Conservation (phyloP, 2,113 vertebrate species). For the Anseranas semipalmata region DNA sequence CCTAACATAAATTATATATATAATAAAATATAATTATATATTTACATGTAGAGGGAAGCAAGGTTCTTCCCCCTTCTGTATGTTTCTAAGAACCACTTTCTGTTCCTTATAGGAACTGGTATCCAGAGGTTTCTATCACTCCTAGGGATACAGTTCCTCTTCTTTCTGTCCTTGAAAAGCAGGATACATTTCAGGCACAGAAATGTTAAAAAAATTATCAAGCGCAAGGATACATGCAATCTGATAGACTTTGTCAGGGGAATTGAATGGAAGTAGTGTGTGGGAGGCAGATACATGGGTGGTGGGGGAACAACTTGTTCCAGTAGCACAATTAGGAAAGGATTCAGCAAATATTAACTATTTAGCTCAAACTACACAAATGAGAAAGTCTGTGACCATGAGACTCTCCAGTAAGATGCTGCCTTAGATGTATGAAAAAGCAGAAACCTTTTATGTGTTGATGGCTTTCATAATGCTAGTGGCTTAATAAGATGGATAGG, state of each 20-base stretch:
- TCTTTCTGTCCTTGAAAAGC: neutral
- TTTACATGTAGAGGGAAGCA: neutral
- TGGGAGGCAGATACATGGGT: slow-evolving; percentile 34
- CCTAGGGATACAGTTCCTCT: neutral
- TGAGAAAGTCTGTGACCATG: neutral
- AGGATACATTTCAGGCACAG: neutral
- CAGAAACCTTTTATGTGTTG: neutral
- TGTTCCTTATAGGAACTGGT: neutral
- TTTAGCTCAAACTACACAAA: slow-evolving; percentile 3
- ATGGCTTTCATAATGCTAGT: neutral
- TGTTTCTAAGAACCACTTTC: neutral
- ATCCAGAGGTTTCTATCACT: neutral
- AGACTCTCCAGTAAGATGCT: neutral
- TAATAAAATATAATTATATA: neutral
- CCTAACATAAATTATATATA: neutral
- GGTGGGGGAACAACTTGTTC: slow-evolving; percentile 43
- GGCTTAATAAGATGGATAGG: neutral
- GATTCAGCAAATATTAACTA: slow-evolving; percentile 39
- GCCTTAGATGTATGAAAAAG: neutral
- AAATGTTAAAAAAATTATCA: neutral
- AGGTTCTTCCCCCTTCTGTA: neutral
- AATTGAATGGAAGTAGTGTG: slow-evolving; percentile 23
- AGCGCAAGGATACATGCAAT: neutral
- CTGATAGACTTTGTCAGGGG: slow-evolving; percentile 10
- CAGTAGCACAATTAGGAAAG: slow-evolving; percentile 18